Evolutionary conservation across 2,888 invertebrate species (phyloP).

Genomic region (Amphipoea oculea): DNA sequence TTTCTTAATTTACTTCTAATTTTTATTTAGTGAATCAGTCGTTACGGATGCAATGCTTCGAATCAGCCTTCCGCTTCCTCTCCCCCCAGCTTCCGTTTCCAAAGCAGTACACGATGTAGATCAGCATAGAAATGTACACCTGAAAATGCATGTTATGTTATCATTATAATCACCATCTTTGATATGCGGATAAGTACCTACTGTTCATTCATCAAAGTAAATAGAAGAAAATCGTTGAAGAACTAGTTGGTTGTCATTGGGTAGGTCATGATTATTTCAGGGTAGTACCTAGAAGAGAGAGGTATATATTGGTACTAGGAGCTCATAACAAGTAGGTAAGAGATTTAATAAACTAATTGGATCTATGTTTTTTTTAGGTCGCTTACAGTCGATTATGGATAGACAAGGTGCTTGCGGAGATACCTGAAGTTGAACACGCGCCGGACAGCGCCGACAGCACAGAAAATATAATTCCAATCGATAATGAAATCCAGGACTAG

Average conservation of each 20-base stretch:
- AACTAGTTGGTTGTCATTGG: neutral
- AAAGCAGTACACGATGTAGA: neutral
- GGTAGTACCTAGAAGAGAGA: conserved; percentile 36
- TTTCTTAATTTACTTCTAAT: neutral
- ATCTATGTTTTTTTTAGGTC: conserved; percentile 73
- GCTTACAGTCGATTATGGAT: conserved; percentile 85
- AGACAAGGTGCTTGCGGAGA: conserved; percentile 76
- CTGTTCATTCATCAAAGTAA: neutral
- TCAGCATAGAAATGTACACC: neutral
- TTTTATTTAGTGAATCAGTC: neutral
- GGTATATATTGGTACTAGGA: conserved; percentile 53
- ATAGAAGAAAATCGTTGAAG: neutral
- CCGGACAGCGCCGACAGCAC: conserved; percentile 82
- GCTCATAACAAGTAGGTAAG: conserved; percentile 22
- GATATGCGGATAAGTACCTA: neutral
- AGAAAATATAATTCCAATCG: conserved; percentile 78
- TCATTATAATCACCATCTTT: neutral
- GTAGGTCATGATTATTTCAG: neutral
- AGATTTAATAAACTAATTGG: conserved; percentile 7
- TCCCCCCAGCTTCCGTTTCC: neutral
- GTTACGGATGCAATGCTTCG: neutral
- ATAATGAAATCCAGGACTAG: conserved; percentile 15
- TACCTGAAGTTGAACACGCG: conserved; percentile 61
- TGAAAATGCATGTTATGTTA: neutral
- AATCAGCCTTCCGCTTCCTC: neutral